A percentile compares a stretch with the other conserved stretches of the same genome.
Evolutionary conservation across 2,888 invertebrate species (phyloP).

Genomic region (Euplexia lucipara): DNA sequence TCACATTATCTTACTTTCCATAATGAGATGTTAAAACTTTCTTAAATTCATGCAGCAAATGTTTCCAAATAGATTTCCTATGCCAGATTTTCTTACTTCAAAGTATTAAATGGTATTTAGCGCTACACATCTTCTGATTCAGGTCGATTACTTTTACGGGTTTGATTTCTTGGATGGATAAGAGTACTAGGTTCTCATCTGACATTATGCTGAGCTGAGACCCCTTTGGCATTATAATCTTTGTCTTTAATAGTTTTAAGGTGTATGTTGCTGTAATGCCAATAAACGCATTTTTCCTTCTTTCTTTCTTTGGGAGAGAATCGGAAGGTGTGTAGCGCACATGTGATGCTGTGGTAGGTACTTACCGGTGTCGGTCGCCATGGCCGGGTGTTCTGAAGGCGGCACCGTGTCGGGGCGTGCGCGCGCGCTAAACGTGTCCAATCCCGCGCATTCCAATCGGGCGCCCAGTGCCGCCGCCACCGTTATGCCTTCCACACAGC

Average conservation of each 20-base stretch:
- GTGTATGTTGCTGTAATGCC: too few relatives aligned
- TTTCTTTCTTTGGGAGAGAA: neutral
- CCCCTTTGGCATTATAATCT: too few relatives aligned
- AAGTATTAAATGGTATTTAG: constrained; percentile 1
- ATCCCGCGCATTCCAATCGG: constrained; percentile 89
- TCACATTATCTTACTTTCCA: neutral
- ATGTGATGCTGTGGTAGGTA: constrained; percentile 44
- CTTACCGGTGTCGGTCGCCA: constrained; percentile 90
- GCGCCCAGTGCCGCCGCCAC: constrained; percentile 86
- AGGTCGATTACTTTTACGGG: neutral
- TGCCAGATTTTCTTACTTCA: neutral
- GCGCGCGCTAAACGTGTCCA: constrained; percentile 87
- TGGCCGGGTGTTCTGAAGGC: constrained; percentile 89
- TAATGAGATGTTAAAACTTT: neutral
- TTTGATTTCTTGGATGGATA: neutral
- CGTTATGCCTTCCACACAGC: constrained; percentile 80
- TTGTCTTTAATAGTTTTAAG: too few relatives aligned
- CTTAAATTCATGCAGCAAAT: neutral
- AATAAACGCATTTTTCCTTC: too few relatives aligned
- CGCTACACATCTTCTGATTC: constrained; percentile 11
- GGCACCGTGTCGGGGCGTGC: constrained; percentile 88
- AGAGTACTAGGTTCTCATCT: too few relatives aligned
- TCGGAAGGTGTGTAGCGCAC: constrained; percentile 16
- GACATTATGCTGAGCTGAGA: too few relatives aligned
- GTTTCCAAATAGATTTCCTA: constrained; percentile 6